Percentiles rank a stretch among this genome's conserved stretches.
Evolutionary conservation across 1,140 invertebrate species (phyloP).

Genomic region (Cylas formicarius): DNA sequence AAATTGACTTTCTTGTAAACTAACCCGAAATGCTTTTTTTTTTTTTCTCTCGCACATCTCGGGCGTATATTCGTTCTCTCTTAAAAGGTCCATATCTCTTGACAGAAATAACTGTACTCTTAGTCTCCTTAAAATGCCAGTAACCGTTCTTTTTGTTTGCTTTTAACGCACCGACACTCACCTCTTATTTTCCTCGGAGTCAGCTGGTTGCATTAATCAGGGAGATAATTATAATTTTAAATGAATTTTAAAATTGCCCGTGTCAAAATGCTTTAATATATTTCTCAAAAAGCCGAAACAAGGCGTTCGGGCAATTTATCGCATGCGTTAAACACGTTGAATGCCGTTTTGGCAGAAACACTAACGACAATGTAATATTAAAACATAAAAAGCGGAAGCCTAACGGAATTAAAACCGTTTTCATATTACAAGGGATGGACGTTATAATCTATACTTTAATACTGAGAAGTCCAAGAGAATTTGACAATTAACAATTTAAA

Average conservation of each 20-base stretch:
- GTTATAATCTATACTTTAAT: too few relatives aligned
- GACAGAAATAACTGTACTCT: conserved; percentile 20
- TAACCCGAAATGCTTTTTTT: too few relatives aligned
- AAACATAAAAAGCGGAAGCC: too few relatives aligned
- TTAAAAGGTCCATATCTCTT: conserved; percentile 21
- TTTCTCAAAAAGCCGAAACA: conserved; percentile 4
- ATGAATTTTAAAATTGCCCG: conserved; percentile 12
- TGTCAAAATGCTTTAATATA: conserved; percentile 2
- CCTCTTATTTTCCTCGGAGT: conserved; percentile 11
- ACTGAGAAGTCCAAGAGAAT: too few relatives aligned
- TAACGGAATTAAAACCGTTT: too few relatives aligned
- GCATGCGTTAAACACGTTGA: conserved; percentile 1
- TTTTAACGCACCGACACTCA: conserved; percentile 19
- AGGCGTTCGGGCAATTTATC: conserved; percentile 8
- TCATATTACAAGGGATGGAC: too few relatives aligned
- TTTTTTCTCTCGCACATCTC: too few relatives aligned
- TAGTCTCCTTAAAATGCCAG: conserved; percentile 19
- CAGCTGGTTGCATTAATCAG: conserved; percentile 18
- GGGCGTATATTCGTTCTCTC: too few relatives aligned
- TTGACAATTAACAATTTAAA: too few relatives aligned
- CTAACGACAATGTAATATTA: too few relatives aligned
- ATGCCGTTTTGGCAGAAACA: conserved; percentile 10
- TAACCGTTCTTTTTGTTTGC: conserved; percentile 19
- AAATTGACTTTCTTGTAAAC: too few relatives aligned
- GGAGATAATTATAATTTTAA: conserved; percentile 19